A percentile compares a stretch with the other conserved stretches of the same genome.
Conservation (phyloP, 2,113 vertebrate genomes). For the Paratilapia polleni region DNA sequence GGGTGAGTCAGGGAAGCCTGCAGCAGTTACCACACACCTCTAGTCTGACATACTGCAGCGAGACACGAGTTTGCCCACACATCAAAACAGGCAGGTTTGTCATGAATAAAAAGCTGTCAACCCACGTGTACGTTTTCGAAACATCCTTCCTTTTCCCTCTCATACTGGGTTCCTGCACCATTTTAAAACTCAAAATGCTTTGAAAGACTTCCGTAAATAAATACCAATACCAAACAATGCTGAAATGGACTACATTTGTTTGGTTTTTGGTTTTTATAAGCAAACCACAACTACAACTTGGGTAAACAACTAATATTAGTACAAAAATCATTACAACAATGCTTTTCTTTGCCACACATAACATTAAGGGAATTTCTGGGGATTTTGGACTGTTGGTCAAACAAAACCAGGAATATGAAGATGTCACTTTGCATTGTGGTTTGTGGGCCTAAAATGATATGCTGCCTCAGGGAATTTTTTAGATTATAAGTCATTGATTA, state of each 20-base stretch:
- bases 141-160: neutral
- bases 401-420: neutral
- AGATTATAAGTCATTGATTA: neutral
- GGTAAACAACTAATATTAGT: too few species aligned
- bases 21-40: constrained; percentile 29
- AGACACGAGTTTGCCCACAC: constrained; percentile 20
- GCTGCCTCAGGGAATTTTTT: too few species aligned
- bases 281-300: too few species aligned
- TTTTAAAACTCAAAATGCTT: neutral
- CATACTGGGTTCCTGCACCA: neutral
- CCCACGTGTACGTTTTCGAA: neutral
- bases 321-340: neutral
- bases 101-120: neutral
- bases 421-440: neutral
- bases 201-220: neutral
- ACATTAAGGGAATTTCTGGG: neutral
- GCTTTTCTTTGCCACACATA: neutral
- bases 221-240: too few species aligned
- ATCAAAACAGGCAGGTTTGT: neutral
- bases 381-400: neutral
- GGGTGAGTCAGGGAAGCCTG: constrained; percentile 55
- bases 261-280: too few species aligned
- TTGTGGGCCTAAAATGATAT: neutral
- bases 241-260: too few species aligned
- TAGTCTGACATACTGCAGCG: constrained; percentile 38